Conservation (phyloP, 2,888 invertebrate genomes). For the Atethmia centrago region DNA sequence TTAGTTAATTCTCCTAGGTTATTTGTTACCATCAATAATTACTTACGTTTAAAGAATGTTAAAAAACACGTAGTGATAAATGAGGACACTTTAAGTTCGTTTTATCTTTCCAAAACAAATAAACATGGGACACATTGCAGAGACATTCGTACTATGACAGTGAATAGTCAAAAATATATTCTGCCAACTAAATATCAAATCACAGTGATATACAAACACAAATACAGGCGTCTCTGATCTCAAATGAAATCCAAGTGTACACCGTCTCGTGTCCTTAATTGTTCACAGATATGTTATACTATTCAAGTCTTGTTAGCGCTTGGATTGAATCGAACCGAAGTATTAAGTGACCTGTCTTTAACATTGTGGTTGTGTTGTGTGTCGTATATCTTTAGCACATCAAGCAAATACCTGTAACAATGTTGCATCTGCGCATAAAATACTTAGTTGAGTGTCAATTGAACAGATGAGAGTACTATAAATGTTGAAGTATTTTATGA, state of each 20-base stretch:
- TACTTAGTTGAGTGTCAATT: background rate
- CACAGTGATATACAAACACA: constrained; percentile 1
- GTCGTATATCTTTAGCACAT: constrained; percentile 9
- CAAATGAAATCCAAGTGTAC: constrained; percentile 15
- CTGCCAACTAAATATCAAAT: constrained; percentile 28
- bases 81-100: background rate
- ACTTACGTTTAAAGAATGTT: background rate
- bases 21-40: no score
- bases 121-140: background rate
- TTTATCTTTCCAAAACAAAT: background rate
- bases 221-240: constrained; percentile 9
- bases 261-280: constrained; percentile 13
- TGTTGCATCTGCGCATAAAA: constrained; percentile 14
- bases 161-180: constrained; percentile 1
- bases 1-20: background rate
- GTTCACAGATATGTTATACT: constrained; percentile 7
- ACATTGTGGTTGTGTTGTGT: constrained; percentile 24
- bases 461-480: background rate
- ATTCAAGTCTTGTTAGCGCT: constrained; percentile 23
- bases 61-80: background rate
- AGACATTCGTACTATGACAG: background rate
- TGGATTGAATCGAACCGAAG: background rate
- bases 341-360: constrained; percentile 17
- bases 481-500: background rate
- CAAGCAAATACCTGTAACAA: constrained; percentile 4